Conservation (phyloP, 2,113 vertebrate species). For the Mesembrinibis cayennensis region DNA sequence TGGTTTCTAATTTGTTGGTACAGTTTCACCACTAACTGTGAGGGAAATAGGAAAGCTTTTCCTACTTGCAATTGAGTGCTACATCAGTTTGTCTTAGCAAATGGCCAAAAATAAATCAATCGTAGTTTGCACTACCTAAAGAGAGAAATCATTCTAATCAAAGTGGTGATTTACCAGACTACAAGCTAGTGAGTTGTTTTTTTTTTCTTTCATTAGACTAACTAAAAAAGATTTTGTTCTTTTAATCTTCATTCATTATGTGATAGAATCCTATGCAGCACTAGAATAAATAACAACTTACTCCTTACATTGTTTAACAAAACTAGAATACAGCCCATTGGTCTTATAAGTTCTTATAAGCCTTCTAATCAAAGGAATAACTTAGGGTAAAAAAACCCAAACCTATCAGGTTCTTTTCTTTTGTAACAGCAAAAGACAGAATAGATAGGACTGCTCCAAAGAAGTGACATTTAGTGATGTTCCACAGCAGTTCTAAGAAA, state of each 20-base stretch:
- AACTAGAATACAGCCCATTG: background rate
- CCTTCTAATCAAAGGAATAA: background rate
- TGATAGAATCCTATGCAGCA: background rate
- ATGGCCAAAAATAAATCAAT: slow-evolving; percentile 49
- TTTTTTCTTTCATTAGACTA: background rate
- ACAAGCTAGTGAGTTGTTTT: background rate
- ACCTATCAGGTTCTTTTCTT: background rate
- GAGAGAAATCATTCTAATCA: slow-evolving; percentile 55
- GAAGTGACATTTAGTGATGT: background rate
- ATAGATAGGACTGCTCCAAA: background rate
- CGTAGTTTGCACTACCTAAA: background rate
- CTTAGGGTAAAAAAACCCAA: rapidly evolving
- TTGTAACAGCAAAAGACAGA: background rate
- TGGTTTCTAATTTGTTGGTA: slow-evolving; percentile 37
- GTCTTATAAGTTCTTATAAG: background rate
- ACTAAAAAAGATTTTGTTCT: background rate
- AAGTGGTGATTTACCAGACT: slow-evolving; percentile 1
- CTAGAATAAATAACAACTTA: background rate
- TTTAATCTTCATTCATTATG: slow-evolving; percentile 18
- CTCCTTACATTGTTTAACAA: background rate
- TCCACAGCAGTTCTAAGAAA: background rate
- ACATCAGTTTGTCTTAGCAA: slow-evolving; percentile 36
- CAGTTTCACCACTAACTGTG: background rate
- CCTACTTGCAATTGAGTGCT: background rate
- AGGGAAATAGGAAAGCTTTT: background rate